These are phyloP conservation scores for Carterocephalus palaemon DNA, from an alignment of 2,888 invertebrate species.

Conservation along the genomic window DNA sequence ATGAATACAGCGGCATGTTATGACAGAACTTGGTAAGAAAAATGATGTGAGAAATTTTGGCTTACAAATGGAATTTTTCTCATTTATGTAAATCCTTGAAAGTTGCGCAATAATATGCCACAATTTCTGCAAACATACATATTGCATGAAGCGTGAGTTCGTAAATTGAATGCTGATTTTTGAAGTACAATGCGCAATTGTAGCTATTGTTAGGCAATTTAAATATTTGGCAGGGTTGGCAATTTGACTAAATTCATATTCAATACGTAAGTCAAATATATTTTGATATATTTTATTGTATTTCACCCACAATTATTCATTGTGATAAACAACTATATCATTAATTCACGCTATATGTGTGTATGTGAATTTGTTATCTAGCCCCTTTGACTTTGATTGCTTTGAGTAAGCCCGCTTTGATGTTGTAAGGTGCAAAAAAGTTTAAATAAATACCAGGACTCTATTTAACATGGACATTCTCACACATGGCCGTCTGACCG, in stretches of 20 bases:
- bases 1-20: background rate
- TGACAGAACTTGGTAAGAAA: conserved; percentile 1
- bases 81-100: conserved; percentile 12
- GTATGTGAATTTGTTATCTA: too few relatives aligned
- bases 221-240: conserved; percentile 20
- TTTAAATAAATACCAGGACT: too few relatives aligned
- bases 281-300: too few relatives aligned
- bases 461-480: too few relatives aligned
- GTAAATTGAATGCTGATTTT: conserved; percentile 19
- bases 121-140: background rate
- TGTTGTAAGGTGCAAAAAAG: too few relatives aligned
- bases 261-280: background rate
- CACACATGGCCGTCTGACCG: too few relatives aligned
- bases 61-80: background rate
- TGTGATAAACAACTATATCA: too few relatives aligned
- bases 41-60: background rate
- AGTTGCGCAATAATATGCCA: conserved; percentile 12
- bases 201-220: conserved; percentile 19
- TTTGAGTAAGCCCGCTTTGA: too few relatives aligned
- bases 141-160: conserved; percentile 6
- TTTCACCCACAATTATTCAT: too few relatives aligned
- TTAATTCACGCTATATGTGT: too few relatives aligned
- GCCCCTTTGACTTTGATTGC: too few relatives aligned
- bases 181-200: conserved; percentile 21
- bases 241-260: background rate